Evolutionary conservation across 2,113 vertebrate genomes (phyloP).

Genomic region (Hymenochirus boettgeri): DNA sequence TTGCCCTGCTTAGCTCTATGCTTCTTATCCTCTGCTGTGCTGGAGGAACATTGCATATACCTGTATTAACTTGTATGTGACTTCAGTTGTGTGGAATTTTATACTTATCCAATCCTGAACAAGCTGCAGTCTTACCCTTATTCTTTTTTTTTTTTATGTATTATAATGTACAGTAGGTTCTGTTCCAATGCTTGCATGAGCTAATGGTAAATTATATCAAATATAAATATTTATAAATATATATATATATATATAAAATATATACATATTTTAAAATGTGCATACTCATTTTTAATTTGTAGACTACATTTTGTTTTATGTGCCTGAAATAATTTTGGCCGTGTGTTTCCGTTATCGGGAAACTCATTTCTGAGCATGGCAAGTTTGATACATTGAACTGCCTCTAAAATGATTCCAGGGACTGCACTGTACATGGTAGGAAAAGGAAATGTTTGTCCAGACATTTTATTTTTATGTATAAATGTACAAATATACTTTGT

Average conservation of each 20-base stretch:
- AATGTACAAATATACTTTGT: slow-evolving; percentile 40
- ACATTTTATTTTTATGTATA: slow-evolving; percentile 48
- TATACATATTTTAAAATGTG: slow-evolving; percentile 61
- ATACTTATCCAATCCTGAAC: slow-evolving; percentile 23
- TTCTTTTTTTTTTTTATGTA: slow-evolving; percentile 68
- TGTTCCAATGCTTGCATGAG: slow-evolving; percentile 76
- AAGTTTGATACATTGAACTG: slow-evolving; percentile 43
- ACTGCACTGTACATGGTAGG: slow-evolving; percentile 46
- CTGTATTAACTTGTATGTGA: background rate
- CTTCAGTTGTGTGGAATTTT: slow-evolving; percentile 3
- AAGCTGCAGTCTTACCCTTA: slow-evolving; percentile 23
- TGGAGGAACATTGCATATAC: slow-evolving; percentile 20
- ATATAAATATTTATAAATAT: slow-evolving; percentile 73
- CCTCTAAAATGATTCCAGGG: slow-evolving; percentile 7
- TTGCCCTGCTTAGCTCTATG: slow-evolving; percentile 1
- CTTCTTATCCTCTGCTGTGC: slow-evolving; percentile 40
- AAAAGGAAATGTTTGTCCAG: slow-evolving; percentile 52
- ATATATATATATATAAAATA: slow-evolving; percentile 53
- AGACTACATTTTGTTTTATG: slow-evolving; percentile 55
- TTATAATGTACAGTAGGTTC: slow-evolving; percentile 80
- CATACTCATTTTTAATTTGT: slow-evolving; percentile 61
- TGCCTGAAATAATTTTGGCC: slow-evolving; percentile 52
- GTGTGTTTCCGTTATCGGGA: slow-evolving; percentile 50
- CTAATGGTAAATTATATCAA: slow-evolving; percentile 69
- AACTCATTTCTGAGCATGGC: slow-evolving; percentile 54